Base-by-base conservation (phyloP, 2,888 invertebrate genomes). In the Drosophila austrosaltans region DNA sequence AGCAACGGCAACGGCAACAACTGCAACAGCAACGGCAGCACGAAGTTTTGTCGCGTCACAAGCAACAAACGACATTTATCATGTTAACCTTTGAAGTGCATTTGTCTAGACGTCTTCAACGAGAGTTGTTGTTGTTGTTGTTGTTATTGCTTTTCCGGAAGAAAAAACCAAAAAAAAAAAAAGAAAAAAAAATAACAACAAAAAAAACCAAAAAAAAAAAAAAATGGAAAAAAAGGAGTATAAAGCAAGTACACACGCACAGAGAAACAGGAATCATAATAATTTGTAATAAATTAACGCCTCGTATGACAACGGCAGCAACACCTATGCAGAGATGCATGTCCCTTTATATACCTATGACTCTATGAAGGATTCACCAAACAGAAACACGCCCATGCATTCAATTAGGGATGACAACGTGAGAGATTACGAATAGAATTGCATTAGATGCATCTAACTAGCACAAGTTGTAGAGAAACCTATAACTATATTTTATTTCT, bases 41-140 rank as follows among this genome's bases (percentile, higher is more conserved):
- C 72, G 81, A 88, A 89, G 83, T 89, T 85, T 85, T 48, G 89
- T 87, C 84, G 81, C 89, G 84, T 84, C 89, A 87, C 87, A 89
- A 69, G 81, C 87, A 82, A 84, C 89, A 89, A 87, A 82, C 89
- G 86, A 87, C 86, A 86, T 86, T 86, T 89, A 89, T 86, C 85
- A 85, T 85, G 89, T 86, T 86, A 89, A 86, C 86, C 89, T 87
- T 87, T 87, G 88, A 89, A 87, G 86, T 84, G 86, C 86, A 87
- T 87, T 89, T 87, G 86, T 87, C 86, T 87, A 87, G 86, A 87
- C 86, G 88, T 85, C 86, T 86, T 86, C 89, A 86, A 78, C 85
- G 70, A 80, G 87, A 76, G 63, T 60, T 79, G 68, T 69, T 75
- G 66, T 40, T 73, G 67, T 36, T 72, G 70, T 40, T 32, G 63